These are phyloP conservation scores for Teleiodes luculella DNA, from an alignment of 2,888 invertebrate genomes.

Conservation along the genomic window DNA sequence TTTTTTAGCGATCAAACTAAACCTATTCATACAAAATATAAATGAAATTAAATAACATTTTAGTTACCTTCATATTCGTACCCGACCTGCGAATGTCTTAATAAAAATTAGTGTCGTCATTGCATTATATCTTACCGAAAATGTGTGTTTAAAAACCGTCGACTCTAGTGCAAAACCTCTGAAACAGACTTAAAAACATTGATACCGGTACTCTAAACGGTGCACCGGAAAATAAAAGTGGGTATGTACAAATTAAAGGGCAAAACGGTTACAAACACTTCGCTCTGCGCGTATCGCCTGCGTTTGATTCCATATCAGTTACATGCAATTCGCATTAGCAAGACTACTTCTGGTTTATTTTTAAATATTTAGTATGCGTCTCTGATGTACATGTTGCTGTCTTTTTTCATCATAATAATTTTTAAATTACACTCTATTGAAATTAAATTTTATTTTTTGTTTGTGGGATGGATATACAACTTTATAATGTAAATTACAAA, in stretches of 20 bases:
- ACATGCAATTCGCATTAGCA: conserved; percentile 69
- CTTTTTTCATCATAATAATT: not conserved
- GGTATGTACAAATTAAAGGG: conserved; percentile 10
- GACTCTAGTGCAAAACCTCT: not conserved
- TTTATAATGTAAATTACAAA: too few species aligned
- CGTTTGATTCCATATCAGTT: conserved; percentile 18
- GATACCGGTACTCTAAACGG: not conserved
- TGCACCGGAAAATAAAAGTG: not conserved
- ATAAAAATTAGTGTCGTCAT: too few species aligned
- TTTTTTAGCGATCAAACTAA: too few species aligned
- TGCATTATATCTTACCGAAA: too few species aligned
- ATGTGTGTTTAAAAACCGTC: too few species aligned
- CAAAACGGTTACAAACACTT: not conserved
- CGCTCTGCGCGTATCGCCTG: conserved; percentile 8
- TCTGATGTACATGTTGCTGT: not conserved
- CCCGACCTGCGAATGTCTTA: too few species aligned
- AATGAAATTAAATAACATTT: too few species aligned
- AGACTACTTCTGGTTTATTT: conserved; percentile 39
- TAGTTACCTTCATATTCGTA: too few species aligned
- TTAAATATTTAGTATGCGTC: conserved; percentile 1
- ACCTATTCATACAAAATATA: too few species aligned
- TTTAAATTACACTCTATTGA: too few species aligned
- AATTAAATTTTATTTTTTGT: too few species aligned
- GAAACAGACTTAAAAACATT: not conserved
- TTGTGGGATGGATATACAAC: too few species aligned